Percentiles rank a stretch among this genome's conserved stretches.
These are phyloP conservation scores for Monoplex corrugatus DNA, from an alignment of 2,888 invertebrate species.

Conservation along the genomic window DNA sequence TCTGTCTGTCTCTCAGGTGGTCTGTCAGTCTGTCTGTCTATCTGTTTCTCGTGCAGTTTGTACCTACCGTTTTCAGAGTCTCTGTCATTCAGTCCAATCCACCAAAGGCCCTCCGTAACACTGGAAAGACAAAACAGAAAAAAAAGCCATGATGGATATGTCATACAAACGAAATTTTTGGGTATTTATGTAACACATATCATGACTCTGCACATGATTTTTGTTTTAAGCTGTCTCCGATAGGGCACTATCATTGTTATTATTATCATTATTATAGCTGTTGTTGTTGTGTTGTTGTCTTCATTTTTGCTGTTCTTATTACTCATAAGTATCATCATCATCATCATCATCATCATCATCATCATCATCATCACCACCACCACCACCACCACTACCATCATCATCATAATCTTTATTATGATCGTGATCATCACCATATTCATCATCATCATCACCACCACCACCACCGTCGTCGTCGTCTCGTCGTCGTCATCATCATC, in stretches of 20 bases:
- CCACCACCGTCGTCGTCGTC: background rate
- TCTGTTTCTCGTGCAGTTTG: background rate
- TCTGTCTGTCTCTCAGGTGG: background rate
- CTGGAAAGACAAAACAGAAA: background rate
- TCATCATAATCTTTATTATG: background rate
- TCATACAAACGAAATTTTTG: no score
- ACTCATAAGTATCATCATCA: no score
- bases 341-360: background rate
- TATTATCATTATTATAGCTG: no score
- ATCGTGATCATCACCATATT: background rate
- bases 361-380: conserved; percentile 59
- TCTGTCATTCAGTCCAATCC: conserved; percentile 56
- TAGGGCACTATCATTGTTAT: no score
- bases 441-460: background rate
- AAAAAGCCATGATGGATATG: background rate
- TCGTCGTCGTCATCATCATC: background rate
- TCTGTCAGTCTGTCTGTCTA: background rate
- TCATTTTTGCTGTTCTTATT: no score
- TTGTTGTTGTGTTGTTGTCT: no score
- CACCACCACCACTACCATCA: background rate
- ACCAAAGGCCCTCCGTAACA: background rate
- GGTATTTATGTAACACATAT: no score
- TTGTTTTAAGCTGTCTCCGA: no score
- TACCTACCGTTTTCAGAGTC: conserved; percentile 52
- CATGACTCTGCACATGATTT: no score